These are phyloP conservation scores for Sebastes kiyomatsui DNA, from an alignment of 2,797 vertebrate genomes.

Conservation along the genomic window DNA sequence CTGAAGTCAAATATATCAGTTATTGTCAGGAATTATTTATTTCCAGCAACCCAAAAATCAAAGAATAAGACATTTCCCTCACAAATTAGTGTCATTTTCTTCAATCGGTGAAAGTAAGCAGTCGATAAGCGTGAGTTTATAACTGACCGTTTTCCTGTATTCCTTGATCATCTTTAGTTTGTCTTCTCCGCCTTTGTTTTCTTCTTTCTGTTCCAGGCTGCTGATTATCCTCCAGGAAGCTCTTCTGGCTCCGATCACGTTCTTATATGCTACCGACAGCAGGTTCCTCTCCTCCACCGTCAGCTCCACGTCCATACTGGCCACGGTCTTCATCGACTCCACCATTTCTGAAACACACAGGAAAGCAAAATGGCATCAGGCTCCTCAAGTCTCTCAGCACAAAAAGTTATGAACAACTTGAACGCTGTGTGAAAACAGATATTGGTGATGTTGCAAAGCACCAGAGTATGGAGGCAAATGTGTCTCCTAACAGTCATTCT, in stretches of 20 bases:
- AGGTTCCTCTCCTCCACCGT: constrained; percentile 97
- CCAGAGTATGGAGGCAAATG: no score
- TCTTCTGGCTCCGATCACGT: constrained; percentile 96
- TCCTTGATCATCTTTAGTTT: constrained; percentile 96
- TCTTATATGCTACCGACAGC: constrained; percentile 97
- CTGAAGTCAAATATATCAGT: no score
- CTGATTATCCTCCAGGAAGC: constrained; percentile 99
- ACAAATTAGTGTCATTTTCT: no score
- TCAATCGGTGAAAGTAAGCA: no score
- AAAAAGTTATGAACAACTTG: neutral
- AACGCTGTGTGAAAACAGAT: neutral
- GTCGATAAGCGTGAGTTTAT: no score
- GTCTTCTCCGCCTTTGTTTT: constrained; percentile 94
- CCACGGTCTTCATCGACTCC: constrained; percentile 96
- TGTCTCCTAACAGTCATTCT: no score
- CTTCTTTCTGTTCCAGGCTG: constrained; percentile 99
- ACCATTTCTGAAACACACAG: constrained; percentile 90
- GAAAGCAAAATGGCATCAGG: neutral
- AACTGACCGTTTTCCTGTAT: constrained; percentile 94
- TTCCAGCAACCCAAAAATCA: no score
- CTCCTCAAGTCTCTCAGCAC: neutral
- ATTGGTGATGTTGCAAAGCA: no score
- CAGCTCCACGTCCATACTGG: constrained; percentile 93
- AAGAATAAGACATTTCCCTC: no score
- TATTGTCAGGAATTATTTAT: no score